These are phyloP conservation scores for Bombus affinis DNA, from an alignment of 1,140 invertebrate genomes.

Conservation along the genomic window DNA sequence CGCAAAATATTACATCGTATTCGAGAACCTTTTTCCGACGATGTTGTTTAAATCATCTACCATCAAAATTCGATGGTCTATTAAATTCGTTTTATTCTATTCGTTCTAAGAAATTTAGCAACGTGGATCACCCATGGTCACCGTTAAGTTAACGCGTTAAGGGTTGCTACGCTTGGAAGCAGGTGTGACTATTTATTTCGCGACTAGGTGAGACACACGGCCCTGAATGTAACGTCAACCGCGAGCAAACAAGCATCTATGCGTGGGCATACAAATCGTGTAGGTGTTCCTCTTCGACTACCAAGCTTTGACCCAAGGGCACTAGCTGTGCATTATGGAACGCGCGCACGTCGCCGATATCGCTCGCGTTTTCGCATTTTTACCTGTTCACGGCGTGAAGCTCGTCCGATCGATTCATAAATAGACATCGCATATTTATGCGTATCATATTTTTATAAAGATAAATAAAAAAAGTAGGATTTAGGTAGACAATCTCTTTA, in stretches of 20 bases:
- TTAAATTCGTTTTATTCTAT: too few species aligned
- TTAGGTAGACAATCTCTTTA: too few species aligned
- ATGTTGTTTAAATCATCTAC: too few species aligned
- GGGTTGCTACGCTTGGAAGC: not conserved
- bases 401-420: not conserved
- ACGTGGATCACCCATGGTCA: too few species aligned
- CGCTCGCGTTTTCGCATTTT: conserved; percentile 43
- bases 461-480: too few species aligned
- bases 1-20: too few species aligned
- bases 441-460: too few species aligned
- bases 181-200: conserved; percentile 55
- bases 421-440: too few species aligned
- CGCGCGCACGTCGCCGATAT: conserved; percentile 27
- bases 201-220: conserved; percentile 53
- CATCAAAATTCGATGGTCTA: too few species aligned
- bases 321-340: conserved; percentile 39
- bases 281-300: conserved; percentile 62
- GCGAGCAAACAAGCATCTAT: conserved; percentile 37
- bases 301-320: conserved; percentile 68
- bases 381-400: not conserved
- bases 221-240: conserved; percentile 59
- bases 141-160: not conserved
- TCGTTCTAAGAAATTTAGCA: too few species aligned
- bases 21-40: too few species aligned
- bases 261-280: conserved; percentile 55